A percentile compares a stretch with the other conserved stretches of the same genome.
phyloP scores from a whole-genome alignment of 2,113 vertebrate species.

The Furnarius figulus region DNA sequence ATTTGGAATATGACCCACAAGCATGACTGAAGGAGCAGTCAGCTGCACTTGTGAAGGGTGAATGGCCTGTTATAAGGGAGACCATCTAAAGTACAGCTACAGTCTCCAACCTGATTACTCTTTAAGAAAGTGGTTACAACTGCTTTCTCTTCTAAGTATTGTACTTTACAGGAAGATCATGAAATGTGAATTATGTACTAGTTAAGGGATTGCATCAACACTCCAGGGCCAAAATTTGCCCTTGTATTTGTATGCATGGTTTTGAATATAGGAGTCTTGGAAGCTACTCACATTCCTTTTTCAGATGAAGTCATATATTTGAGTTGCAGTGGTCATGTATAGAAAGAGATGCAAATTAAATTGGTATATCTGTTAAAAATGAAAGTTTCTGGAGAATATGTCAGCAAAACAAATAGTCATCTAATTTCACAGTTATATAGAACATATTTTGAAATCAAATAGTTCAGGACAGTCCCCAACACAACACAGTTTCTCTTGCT shows the following conservation, averaged over 20 bases:
- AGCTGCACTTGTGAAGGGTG: not conserved
- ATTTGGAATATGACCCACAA: slow-evolving; percentile 11
- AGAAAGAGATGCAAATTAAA: not conserved
- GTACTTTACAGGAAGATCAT: not conserved
- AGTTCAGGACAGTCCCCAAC: not conserved
- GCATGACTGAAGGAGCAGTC: slow-evolving; percentile 5
- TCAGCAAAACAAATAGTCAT: not conserved
- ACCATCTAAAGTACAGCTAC: not conserved
- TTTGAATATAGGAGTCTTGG: not conserved
- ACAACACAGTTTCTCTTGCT: not conserved
- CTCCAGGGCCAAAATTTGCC: not conserved
- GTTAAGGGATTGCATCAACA: not conserved
- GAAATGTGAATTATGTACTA: not conserved
- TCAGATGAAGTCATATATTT: not conserved
- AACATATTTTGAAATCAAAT: not conserved
- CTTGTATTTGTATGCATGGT: fast-evolving
- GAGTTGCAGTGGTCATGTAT: not conserved
- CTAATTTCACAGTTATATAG: not conserved
- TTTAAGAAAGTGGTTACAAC: not conserved
- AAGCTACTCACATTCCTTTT: not conserved
- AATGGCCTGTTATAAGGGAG: not conserved
- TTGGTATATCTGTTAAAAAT: not conserved
- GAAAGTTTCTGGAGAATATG: not conserved
- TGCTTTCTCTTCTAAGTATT: not conserved
- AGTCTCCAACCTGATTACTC: not conserved